phyloP scores from a whole-genome alignment of 2,888 invertebrate species.

The Tetragonisca angustula region DNA sequence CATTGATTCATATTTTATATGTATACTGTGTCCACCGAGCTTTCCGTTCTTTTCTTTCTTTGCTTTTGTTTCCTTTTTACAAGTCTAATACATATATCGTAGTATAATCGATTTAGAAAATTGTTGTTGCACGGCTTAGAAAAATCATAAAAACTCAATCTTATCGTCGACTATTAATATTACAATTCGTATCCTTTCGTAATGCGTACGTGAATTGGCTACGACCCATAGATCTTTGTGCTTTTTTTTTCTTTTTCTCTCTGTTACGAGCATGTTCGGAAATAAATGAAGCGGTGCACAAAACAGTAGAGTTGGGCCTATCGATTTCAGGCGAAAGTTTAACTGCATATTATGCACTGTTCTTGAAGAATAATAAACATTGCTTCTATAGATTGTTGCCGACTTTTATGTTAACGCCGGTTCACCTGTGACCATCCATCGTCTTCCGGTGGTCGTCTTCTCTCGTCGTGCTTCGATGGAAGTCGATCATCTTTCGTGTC shows the following conservation, averaged over 20 bases:
- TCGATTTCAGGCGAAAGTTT: constrained; percentile 55
- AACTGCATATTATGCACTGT: constrained; percentile 56
- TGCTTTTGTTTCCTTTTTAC: constrained; percentile 6
- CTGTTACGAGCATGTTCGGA: constrained; percentile 23
- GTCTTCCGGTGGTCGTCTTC: constrained; percentile 84
- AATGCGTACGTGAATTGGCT: constrained; percentile 25
- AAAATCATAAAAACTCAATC: constrained; percentile 44
- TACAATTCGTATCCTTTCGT: background rate
- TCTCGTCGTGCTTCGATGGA: constrained; percentile 71
- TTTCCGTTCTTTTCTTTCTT: background rate
- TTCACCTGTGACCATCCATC: constrained; percentile 83
- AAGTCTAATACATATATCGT: constrained; percentile 28
- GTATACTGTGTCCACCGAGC: background rate
- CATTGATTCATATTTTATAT: constrained; percentile 52
- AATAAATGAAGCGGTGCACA: constrained; percentile 56
- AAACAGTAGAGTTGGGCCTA: constrained; percentile 56
- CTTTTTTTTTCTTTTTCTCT: constrained; percentile 28
- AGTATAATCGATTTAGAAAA: constrained; percentile 37
- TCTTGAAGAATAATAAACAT: constrained; percentile 58
- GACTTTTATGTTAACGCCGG: constrained; percentile 75
- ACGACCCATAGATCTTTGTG: constrained; percentile 40
- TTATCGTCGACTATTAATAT: constrained; percentile 13
- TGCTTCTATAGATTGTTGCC: constrained; percentile 56
- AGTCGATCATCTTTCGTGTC: constrained; percentile 81
- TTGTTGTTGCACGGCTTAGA: constrained; percentile 13